Evolutionary conservation across 2,797 vertebrate genomes (phyloP), one percentile per base, ranked within the genome.

Genomic region (Malurus leucopterus): DNA sequence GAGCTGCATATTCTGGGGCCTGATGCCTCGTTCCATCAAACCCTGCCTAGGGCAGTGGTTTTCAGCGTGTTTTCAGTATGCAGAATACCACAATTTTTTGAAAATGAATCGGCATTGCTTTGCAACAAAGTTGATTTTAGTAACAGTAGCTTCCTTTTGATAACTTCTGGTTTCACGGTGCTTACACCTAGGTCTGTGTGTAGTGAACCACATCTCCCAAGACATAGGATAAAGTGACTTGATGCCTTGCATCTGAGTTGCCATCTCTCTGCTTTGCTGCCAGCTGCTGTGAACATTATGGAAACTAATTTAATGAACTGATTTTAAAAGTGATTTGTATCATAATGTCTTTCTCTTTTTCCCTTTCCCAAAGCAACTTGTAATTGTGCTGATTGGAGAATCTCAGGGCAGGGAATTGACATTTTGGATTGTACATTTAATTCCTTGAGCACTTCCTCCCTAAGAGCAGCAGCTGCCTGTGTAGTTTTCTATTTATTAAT

Each of bases 341-440:
- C 14, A 17, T 89, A 87, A 90, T 69, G 65, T 40, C 40, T 86
- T 92, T 88, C 46, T 76, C 57, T 75, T 73, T 90, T 75, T 69
- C 44, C 58, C 36, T 88, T 88, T 88, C 74, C 64, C 61, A 64
- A 86, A 91, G 85, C 61, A 84, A 93, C 54, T 86, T 88, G 36
- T 76, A 86, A 55, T 51, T 84, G 68, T 89, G 54, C 50, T 74
- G 77, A 62, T 5, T 82, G 87, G 54, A 86, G 86, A 69, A 77
- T 90, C 68, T 92, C 74, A 84, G 68, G 72, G 64, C 84, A 93
- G 88, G 40, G 69, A 88, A 86, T 86, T 79, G 54, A 82, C 65
- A 46, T 88, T 95, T 82, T 73, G 80, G 89, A 82, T 93, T 91
- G 88, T 41, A 64, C 34, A 24, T 47, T 92, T 90, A 84, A 92